Percentiles rank a stretch among this genome's conserved stretches.
These are phyloP conservation scores for Erpornis zantholeuca DNA, from an alignment of 2,113 vertebrate species.

Conservation along the genomic window DNA sequence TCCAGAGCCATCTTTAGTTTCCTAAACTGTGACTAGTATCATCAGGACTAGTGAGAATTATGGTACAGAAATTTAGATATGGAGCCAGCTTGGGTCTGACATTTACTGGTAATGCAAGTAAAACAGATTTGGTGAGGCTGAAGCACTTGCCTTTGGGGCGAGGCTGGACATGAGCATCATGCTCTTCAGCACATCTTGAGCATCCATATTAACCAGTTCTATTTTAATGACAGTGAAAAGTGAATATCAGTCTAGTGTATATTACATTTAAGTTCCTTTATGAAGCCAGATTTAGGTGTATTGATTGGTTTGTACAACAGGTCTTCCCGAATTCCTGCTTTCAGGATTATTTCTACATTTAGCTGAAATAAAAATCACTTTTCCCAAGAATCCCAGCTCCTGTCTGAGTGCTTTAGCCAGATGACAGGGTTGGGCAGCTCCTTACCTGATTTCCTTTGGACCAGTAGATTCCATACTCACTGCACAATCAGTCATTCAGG, in stretches of 20 bases:
- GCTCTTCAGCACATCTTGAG: not conserved
- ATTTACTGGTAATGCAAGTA: fast-evolving
- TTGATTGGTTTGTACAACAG: not conserved
- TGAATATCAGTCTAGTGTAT: not conserved
- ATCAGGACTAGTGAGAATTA: not conserved
- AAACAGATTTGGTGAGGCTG: not conserved
- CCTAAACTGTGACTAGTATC: not conserved
- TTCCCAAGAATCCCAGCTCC: not conserved
- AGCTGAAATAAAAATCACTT: not conserved
- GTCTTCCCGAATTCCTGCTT: not conserved
- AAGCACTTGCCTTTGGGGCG: not conserved
- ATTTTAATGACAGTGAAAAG: not conserved
- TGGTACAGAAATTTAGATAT: not conserved
- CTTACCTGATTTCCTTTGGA: not conserved
- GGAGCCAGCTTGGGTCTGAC: not conserved
- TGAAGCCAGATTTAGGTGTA: not conserved
- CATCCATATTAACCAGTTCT: not conserved
- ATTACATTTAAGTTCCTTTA: not conserved
- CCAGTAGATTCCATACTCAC: not conserved
- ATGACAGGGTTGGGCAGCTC: not conserved
- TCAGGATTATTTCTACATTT: not conserved
- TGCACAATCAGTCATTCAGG: not conserved
- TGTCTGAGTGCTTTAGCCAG: not conserved
- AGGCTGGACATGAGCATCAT: not conserved
- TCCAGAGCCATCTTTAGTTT: not conserved